Conservation (phyloP, 2,888 invertebrate species). For the Carterocephalus palaemon region DNA sequence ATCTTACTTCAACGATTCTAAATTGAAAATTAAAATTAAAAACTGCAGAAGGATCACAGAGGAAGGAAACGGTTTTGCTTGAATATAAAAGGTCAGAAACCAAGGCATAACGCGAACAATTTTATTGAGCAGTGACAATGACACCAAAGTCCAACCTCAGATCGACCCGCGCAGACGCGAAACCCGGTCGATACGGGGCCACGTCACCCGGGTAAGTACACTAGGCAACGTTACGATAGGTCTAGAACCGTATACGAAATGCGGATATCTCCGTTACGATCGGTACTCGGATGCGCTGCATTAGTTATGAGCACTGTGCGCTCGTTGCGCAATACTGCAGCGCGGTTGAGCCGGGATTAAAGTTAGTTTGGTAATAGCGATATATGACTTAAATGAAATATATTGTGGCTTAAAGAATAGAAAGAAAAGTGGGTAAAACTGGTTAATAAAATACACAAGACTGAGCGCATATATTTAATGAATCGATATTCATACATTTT, state of each 20-base stretch:
- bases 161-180: conserved; percentile 49
- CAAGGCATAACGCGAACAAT: conserved; percentile 14
- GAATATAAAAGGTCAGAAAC: conserved; percentile 17
- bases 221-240: conserved; percentile 69
- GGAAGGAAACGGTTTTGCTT: too few relatives aligned
- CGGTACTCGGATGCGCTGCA: background rate
- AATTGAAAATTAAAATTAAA: too few relatives aligned
- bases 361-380: background rate
- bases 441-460: too few relatives aligned
- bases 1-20: too few relatives aligned
- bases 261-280: conserved; percentile 23
- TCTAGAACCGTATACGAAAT: conserved; percentile 41
- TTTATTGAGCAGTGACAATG: conserved; percentile 17
- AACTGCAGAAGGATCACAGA: too few relatives aligned
- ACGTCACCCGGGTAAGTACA: conserved; percentile 69
- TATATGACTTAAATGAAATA: too few relatives aligned
- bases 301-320: conserved; percentile 23
- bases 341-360: background rate
- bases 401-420: too few relatives aligned
- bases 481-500: too few relatives aligned
- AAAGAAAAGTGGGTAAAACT: too few relatives aligned
- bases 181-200: conserved; percentile 47
- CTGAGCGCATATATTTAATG: too few relatives aligned
- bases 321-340: conserved; percentile 8
- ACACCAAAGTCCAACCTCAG: conserved; percentile 1